These are phyloP conservation scores for Drosophila takahashii DNA, from an alignment of 1,140 invertebrate species.

Conservation along the genomic window DNA sequence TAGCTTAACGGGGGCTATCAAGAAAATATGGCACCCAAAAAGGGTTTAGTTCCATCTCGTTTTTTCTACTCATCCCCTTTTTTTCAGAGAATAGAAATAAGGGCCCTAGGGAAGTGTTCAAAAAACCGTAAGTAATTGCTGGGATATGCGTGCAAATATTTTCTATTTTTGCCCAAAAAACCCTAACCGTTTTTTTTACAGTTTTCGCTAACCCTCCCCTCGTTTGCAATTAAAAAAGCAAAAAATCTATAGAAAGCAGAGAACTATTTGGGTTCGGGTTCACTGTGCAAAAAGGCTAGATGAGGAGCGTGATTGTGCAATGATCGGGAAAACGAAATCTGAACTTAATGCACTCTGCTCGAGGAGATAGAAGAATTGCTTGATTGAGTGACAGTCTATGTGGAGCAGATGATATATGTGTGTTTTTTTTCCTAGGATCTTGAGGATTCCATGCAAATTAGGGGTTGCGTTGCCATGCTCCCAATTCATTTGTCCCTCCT, in stretches of 20 bases:
- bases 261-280: conserved; percentile 48
- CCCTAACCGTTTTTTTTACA: conserved; percentile 41
- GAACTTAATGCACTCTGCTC: conserved; percentile 45
- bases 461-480: conserved; percentile 43
- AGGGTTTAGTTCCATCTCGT: neutral
- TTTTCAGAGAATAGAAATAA: neutral
- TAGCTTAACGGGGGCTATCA: conserved; percentile 19
- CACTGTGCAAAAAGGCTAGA: conserved; percentile 70
- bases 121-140: conserved; percentile 77
- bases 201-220: conserved; percentile 52
- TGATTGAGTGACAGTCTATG: conserved; percentile 45
- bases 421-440: neutral
- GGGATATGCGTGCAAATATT: conserved; percentile 80
- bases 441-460: conserved; percentile 31
- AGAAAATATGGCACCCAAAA: neutral
- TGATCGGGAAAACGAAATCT: conserved; percentile 37
- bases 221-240: conserved; percentile 70
- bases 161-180: conserved; percentile 76
- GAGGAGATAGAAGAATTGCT: conserved; percentile 45
- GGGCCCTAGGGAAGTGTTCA: conserved; percentile 50
- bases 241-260: conserved; percentile 22
- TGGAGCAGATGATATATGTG: conserved; percentile 22
- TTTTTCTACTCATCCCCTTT: conserved; percentile 3
- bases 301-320: conserved; percentile 74
- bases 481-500: conserved; percentile 41